These are phyloP conservation scores for Bubo scandiacus DNA, from an alignment of 2,113 vertebrate genomes.

Conservation along the genomic window DNA sequence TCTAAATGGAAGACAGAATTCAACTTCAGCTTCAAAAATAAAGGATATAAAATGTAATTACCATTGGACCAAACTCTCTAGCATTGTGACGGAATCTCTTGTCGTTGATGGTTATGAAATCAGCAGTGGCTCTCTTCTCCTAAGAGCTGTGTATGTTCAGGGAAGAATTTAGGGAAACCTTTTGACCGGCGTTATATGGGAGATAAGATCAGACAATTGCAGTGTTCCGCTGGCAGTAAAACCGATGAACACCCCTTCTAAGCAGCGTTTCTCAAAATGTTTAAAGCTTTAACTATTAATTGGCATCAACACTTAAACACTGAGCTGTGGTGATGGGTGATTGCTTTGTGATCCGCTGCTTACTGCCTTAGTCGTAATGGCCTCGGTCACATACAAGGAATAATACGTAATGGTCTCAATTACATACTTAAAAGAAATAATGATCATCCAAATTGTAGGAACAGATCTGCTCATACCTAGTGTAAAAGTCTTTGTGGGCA, in stretches of 20 bases:
- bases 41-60: not conserved
- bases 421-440: not conserved
- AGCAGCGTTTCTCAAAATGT: not conserved
- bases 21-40: not conserved
- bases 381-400: not conserved
- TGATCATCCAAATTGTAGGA: not conserved
- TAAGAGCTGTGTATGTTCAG: not conserved
- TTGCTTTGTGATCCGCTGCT: not conserved
- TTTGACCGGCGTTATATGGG: not conserved
- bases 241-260: not conserved
- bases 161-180: not conserved
- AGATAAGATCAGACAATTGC: not conserved
- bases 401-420: not conserved
- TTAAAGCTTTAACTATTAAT: not conserved
- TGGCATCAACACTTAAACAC: not conserved
- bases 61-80: not conserved
- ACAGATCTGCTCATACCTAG: not conserved
- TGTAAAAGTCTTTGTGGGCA: not conserved
- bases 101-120: fast-evolving
- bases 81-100: not conserved
- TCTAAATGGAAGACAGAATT: not conserved
- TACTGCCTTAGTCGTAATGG: not conserved
- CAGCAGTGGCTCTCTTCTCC: not conserved
- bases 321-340: not conserved
- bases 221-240: not conserved